These are phyloP conservation scores for Philopotamus ludificatus DNA, from an alignment of 1,140 invertebrate genomes.

Conservation along the genomic window DNA sequence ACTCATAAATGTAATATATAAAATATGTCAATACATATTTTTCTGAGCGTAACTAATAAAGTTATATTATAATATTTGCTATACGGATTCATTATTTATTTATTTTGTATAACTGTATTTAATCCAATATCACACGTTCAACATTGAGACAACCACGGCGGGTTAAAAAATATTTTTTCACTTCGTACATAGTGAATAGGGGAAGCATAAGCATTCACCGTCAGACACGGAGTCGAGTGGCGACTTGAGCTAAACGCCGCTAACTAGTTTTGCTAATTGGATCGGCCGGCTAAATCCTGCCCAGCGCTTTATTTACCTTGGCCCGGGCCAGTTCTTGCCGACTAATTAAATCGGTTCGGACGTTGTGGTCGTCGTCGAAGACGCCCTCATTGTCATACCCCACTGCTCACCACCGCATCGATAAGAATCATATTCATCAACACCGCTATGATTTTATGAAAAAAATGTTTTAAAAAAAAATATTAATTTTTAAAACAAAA, in stretches of 20 bases:
- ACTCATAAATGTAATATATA: too few species aligned
- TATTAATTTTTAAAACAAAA: neutral
- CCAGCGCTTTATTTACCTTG: conserved; percentile 35
- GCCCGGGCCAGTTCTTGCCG: conserved; percentile 26
- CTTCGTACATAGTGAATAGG: too few species aligned
- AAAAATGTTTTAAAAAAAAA: neutral
- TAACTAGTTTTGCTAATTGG: conserved; percentile 41
- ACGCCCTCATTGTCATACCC: neutral
- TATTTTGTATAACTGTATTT: too few species aligned
- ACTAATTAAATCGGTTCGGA: conserved; percentile 25
- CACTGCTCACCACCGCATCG: neutral
- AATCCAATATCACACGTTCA: too few species aligned
- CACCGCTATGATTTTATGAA: neutral
- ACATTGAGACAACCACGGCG: too few species aligned
- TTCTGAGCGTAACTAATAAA: too few species aligned
- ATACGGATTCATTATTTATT: too few species aligned
- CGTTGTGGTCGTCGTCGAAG: neutral
- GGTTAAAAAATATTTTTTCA: too few species aligned
- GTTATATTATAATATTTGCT: too few species aligned
- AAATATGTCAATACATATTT: too few species aligned
- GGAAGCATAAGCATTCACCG: too few species aligned
- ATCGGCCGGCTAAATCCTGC: conserved; percentile 32
- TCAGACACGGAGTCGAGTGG: too few species aligned
- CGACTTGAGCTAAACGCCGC: conserved; percentile 25
- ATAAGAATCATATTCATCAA: neutral